phyloP scores from a whole-genome alignment of 2,113 vertebrate genomes.

The Pipa parva region DNA sequence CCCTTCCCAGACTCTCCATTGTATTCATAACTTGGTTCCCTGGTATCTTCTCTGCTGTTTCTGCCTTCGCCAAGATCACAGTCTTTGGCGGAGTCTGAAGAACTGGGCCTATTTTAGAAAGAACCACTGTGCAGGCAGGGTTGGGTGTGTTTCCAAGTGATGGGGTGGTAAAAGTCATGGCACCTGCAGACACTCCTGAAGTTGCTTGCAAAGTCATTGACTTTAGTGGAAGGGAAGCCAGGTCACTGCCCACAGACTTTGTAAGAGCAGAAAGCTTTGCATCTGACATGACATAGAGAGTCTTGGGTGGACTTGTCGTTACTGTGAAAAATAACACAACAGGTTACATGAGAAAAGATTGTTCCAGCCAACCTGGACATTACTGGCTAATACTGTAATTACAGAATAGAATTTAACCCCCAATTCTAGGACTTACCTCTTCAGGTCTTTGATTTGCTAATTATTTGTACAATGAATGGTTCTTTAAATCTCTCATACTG shows the following conservation, averaged over 20 bases:
- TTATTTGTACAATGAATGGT: too few species aligned
- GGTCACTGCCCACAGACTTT: constrained; percentile 48
- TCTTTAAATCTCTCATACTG: too few species aligned
- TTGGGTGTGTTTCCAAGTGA: constrained; percentile 9
- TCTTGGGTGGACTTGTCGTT: constrained; percentile 59
- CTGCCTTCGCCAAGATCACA: constrained; percentile 33
- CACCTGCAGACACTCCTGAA: neutral
- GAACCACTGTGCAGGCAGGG: constrained; percentile 35
- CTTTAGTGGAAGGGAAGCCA: constrained; percentile 41
- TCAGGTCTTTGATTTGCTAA: too few species aligned
- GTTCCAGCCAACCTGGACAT: neutral
- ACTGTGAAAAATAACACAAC: constrained; percentile 49
- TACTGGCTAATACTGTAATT: neutral
- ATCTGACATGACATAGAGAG: constrained; percentile 32
- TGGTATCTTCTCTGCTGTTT: constrained; percentile 9
- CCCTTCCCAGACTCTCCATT: constrained; percentile 48
- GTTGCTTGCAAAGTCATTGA: constrained; percentile 27
- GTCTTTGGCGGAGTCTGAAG: constrained; percentile 49
- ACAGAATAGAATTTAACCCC: too few species aligned
- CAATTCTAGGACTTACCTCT: too few species aligned
- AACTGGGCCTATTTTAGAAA: constrained; percentile 39
- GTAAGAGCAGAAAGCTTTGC: constrained; percentile 50
- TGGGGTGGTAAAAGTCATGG: constrained; percentile 42
- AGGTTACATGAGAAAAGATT: neutral
- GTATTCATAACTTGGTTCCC: neutral